A percentile compares a stretch with the other conserved stretches of the same genome.
Conservation (phyloP, 2,797 vertebrate species). For the Pangasius mekongensis region DNA sequence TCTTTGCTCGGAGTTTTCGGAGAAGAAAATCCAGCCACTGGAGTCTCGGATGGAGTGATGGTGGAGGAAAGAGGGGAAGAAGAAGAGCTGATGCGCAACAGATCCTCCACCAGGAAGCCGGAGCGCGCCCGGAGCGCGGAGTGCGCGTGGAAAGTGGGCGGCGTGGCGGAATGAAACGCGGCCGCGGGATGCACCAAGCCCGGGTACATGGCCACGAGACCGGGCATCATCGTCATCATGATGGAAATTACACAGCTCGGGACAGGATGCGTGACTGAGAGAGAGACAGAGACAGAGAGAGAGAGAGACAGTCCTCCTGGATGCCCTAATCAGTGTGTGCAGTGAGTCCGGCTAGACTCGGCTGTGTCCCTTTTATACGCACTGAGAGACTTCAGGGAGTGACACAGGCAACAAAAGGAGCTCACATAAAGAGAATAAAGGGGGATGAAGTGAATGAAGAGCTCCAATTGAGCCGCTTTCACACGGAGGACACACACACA, state of each 20-base stretch:
- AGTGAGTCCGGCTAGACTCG: background rate
- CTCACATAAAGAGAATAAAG: slow-evolving; percentile 16
- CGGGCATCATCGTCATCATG: slow-evolving; percentile 35
- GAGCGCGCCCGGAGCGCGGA: slow-evolving; percentile 79
- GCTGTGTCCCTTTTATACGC: slow-evolving; percentile 10
- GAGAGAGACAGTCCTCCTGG: slow-evolving; percentile 8
- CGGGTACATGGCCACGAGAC: slow-evolving; percentile 33
- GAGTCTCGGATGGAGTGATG: slow-evolving; percentile 57
- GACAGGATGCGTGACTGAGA: background rate
- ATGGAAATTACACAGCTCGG: background rate
- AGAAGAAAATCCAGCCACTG: slow-evolving; percentile 77
- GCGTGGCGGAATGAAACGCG: slow-evolving; percentile 1
- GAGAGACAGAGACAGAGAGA: background rate
- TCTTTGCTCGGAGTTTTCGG: slow-evolving; percentile 79
- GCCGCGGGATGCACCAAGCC: background rate
- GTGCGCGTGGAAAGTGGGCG: background rate
- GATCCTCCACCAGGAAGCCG: slow-evolving; percentile 93
- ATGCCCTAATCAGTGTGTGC: background rate
- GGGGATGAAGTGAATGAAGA: slow-evolving; percentile 84
- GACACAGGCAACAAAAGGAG: slow-evolving; percentile 25
- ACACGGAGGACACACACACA: slow-evolving; percentile 31
- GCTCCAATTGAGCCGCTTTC: slow-evolving; percentile 85
- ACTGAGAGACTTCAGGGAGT: background rate
- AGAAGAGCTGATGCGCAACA: slow-evolving; percentile 84
- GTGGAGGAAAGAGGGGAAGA: slow-evolving; percentile 73